Base-by-base conservation (phyloP, 92 coral and sea anemone species). In the Blastomussa wellsi region DNA sequence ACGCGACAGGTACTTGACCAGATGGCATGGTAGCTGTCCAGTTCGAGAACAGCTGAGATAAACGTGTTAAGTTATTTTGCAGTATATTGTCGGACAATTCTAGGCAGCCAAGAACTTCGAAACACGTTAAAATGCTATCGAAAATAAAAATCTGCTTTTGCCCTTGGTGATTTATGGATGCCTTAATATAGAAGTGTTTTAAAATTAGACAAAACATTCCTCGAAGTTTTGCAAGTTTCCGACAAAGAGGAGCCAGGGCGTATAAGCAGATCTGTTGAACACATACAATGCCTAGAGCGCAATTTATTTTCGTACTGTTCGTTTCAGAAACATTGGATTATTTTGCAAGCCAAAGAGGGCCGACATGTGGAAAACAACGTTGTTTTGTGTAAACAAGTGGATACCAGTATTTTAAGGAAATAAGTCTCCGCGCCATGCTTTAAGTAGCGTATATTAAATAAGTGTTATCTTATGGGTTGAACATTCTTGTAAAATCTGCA, bases 231-330 rank as follows among this genome's bases (percentile, higher is more conserved):
- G 73, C 55, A 79, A 14, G 16, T 42, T 60, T 29, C 55, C 83
- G 83, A 32, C 72, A 13, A 36, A 62, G 55, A 39, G 83, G 59
- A 64, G 83, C 83, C 83, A 79, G 36, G 38, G 26, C 14, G 35
- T 19, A n/a, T 37, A 28, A 74, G 14, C 16, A 10, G 33, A 20
- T 35, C 20, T 72, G 8, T 24, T 1, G 19, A 41, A n/a, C 35
- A 26, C 68, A 62, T 28, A 26, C 10, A 62, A 70, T 48, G 44
- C 75, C 47, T 20, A 70, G 8, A 70, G 75, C 48, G 20, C 37
- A 70, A 70, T 35, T 20, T 70, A 36, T 70, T 38, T 14, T 8
- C 26, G 65, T n/a, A 70, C 4, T 70, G 44, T 7, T 0, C 3
- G 28, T 70, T 20, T 36, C 44, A 70, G 44, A 36, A 38, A 38